phyloP scores from a whole-genome alignment of 2,113 vertebrate species.

The Aythya baeri region DNA sequence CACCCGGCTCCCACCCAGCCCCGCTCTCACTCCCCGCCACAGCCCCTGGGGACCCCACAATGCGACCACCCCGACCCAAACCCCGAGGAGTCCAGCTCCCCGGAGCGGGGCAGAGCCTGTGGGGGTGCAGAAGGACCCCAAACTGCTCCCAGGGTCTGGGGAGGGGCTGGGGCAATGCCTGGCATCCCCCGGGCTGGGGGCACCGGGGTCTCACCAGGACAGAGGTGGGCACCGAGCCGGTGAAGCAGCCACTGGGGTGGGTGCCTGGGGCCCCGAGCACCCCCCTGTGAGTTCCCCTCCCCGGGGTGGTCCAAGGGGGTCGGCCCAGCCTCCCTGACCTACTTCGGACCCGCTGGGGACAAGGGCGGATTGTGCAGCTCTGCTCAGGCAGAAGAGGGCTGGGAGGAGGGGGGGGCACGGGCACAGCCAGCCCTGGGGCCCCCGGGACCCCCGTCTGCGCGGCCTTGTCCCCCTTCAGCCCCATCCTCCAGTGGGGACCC shows the following conservation, averaged over 20 bases:
- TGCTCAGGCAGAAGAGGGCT: constrained; percentile 45
- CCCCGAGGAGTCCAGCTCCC: background rate
- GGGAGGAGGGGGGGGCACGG: background rate
- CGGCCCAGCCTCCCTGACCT: constrained; percentile 56
- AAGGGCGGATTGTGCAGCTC: constrained; percentile 44
- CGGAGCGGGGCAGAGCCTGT: background rate
- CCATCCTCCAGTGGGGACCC: background rate
- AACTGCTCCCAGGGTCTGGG: background rate
- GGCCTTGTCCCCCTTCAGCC: background rate
- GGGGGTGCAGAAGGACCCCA: background rate
- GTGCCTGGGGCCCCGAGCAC: background rate
- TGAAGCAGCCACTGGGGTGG: background rate
- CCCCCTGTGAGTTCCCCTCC: background rate
- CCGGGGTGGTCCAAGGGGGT: background rate
- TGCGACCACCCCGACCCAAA: background rate
- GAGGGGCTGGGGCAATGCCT: background rate
- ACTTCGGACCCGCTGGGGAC: background rate
- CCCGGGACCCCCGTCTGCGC: accelerated
- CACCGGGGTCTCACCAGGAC: background rate
- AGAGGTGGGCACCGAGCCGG: background rate
- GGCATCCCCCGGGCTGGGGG: background rate
- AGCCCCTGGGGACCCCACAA: accelerated
- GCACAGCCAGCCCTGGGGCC: background rate
- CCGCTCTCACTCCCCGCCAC: accelerated
- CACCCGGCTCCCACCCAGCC: background rate